Evolutionary conservation across 2,113 vertebrate genomes (phyloP).

Genomic region (Erinaceus europaeus): DNA sequence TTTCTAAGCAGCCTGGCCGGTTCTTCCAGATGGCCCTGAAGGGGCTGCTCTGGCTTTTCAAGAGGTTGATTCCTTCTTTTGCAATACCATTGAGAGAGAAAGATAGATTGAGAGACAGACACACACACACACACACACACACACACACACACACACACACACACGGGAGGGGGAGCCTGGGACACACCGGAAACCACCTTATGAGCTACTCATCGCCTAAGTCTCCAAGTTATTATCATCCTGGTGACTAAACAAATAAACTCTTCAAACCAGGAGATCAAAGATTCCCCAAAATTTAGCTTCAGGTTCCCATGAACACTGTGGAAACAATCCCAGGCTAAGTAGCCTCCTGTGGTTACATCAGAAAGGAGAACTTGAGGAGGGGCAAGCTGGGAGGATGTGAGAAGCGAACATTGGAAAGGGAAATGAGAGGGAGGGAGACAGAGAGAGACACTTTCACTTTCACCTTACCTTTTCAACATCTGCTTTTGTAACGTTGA

Average conservation of each 20-base stretch:
- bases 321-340: not conserved
- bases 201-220: not conserved
- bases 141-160: too few species aligned
- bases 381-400: too few species aligned
- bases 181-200: too few species aligned
- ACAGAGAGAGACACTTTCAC: not conserved
- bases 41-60: not conserved
- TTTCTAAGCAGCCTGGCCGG: accelerated
- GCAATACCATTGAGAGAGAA: too few species aligned
- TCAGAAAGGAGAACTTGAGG: conserved; percentile 20
- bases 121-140: too few species aligned
- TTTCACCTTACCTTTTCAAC: conserved; percentile 93
- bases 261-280: not conserved
- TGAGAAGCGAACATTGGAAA: not conserved
- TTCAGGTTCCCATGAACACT: not conserved
- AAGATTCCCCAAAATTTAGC: not conserved
- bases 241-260: not conserved
- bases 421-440: conserved; percentile 11
- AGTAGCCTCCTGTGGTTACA: not conserved
- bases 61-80: too few species aligned
- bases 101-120: too few species aligned
- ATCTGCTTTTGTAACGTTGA: conserved; percentile 98
- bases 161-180: too few species aligned
- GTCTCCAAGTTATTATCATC: not conserved
- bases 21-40: not conserved